Percentiles rank a stretch among this genome's conserved stretches.
Evolutionary conservation across 2,888 invertebrate species (phyloP).

Genomic region (Spisula subtruncata): DNA sequence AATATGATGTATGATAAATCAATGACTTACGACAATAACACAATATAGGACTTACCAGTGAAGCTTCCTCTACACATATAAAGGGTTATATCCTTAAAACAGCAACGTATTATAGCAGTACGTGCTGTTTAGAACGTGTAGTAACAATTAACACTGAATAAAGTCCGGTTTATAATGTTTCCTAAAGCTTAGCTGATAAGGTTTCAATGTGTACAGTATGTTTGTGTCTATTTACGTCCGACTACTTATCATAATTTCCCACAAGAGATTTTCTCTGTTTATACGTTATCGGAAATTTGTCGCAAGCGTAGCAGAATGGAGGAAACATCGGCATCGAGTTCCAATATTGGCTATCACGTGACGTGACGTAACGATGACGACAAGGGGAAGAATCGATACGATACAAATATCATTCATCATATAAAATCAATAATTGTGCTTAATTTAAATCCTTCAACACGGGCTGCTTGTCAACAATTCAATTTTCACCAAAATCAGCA

Average conservation of each 20-base stretch:
- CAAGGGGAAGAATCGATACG: not conserved
- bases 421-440: conserved; percentile 25
- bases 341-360: conserved; percentile 23
- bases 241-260: conserved; percentile 44
- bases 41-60: conserved; percentile 2
- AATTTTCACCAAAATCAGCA: too few relatives aligned
- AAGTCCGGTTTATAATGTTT: too few relatives aligned
- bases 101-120: not conserved
- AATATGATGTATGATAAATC: not conserved
- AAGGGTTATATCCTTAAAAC: not conserved
- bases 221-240: not conserved
- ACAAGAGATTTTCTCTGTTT: conserved; percentile 27
- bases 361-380: conserved; percentile 35
- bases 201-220: not conserved
- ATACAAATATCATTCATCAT: conserved; percentile 1
- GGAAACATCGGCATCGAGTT: conserved; percentile 15
- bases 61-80: not conserved
- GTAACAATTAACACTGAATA: not conserved
- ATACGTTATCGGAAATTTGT: conserved; percentile 20
- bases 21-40: not conserved
- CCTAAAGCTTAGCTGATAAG: not conserved
- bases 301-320: not conserved
- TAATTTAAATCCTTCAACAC: too few relatives aligned
- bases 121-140: conserved; percentile 4
- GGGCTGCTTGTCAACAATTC: too few relatives aligned